phyloP scores from a whole-genome alignment of 2,888 invertebrate genomes.

The Saturnia pavonia region DNA sequence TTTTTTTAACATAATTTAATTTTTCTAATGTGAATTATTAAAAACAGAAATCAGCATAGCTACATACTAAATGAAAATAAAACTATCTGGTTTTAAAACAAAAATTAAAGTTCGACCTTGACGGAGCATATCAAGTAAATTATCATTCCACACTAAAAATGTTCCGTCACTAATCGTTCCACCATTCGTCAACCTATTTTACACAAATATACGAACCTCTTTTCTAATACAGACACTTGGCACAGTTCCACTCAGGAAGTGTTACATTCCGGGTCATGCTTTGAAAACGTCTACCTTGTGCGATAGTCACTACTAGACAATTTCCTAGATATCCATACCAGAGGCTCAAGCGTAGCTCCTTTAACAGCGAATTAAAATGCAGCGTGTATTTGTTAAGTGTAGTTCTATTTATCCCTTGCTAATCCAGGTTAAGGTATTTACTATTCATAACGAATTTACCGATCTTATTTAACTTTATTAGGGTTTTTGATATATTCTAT shows the following conservation, averaged over 20 bases:
- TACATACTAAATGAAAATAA: background rate
- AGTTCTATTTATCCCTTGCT: background rate
- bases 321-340: conserved; percentile 26
- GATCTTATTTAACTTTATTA: background rate
- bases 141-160: conserved; percentile 14
- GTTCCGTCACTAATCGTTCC: conserved; percentile 12
- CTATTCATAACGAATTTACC: background rate
- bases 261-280: conserved; percentile 33
- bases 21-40: background rate
- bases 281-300: conserved; percentile 18
- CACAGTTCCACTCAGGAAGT: conserved; percentile 24
- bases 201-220: conserved; percentile 16
- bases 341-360: background rate
- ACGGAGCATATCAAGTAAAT: background rate
- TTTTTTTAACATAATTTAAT: too few relatives aligned
- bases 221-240: conserved; percentile 23
- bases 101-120: background rate
- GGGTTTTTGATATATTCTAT: background rate
- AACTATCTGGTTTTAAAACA: background rate
- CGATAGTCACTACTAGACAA: conserved; percentile 23
- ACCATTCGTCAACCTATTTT: conserved; percentile 22
- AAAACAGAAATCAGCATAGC: background rate
- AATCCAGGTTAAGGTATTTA: background rate
- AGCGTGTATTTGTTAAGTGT: background rate
- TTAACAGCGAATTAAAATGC: background rate